Evolutionary conservation across 1,140 invertebrate genomes (phyloP).

Genomic region (Eufriesea mexicana): DNA sequence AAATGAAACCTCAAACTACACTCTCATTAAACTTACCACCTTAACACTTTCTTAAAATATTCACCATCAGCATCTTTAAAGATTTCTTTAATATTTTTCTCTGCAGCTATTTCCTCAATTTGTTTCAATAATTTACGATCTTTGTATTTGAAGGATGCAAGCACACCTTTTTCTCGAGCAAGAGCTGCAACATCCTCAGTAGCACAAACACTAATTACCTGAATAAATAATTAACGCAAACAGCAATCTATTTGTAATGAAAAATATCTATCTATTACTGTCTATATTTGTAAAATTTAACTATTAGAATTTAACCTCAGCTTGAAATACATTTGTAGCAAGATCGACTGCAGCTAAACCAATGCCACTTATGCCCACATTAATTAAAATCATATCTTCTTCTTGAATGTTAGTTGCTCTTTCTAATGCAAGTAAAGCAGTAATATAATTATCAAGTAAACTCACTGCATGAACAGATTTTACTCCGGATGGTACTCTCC

Average conservation of each 20-base stretch:
- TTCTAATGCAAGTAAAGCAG: conserved; percentile 83
- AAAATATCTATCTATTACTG: background rate
- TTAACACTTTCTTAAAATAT: conserved; percentile 82
- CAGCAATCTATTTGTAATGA: background rate
- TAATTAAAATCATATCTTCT: conserved; percentile 83
- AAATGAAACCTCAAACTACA: background rate
- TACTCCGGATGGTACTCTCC: conserved; percentile 82
- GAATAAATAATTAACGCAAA: background rate
- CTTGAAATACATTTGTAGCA: conserved; percentile 84
- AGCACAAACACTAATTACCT: conserved; percentile 85
- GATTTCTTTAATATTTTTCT: conserved; percentile 83
- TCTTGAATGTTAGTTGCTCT: conserved; percentile 82
- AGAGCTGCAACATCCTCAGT: conserved; percentile 83
- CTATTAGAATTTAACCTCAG: conserved; percentile 78
- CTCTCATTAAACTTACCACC: conserved; percentile 78
- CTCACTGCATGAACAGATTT: conserved; percentile 81
- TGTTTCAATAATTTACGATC: conserved; percentile 82
- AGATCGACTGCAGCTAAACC: conserved; percentile 86
- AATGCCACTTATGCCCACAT: conserved; percentile 84
- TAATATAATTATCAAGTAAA: conserved; percentile 84
- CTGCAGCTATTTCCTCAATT: conserved; percentile 83
- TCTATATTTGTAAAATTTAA: background rate
- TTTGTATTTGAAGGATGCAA: conserved; percentile 83
- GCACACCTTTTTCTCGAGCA: conserved; percentile 84
- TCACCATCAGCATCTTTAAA: conserved; percentile 85